phyloP scores from a whole-genome alignment of 2,113 vertebrate species.

The Dendropsophus ebraccatus region DNA sequence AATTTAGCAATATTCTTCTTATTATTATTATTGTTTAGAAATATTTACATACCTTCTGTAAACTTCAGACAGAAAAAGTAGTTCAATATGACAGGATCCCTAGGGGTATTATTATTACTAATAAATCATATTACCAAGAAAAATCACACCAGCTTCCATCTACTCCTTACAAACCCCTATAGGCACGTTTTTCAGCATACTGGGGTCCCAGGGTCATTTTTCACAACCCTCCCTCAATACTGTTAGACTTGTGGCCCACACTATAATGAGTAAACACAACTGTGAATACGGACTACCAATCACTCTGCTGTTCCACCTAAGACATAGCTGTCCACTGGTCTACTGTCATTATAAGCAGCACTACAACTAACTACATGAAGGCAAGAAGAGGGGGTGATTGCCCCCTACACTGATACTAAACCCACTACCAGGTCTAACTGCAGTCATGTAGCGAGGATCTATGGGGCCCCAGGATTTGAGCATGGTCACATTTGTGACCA shows the following conservation, averaged over 20 bases:
- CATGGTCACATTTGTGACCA: no score
- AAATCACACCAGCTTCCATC: not conserved
- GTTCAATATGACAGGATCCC: not conserved
- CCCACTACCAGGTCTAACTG: no score
- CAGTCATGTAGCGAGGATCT: no score
- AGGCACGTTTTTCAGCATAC: not conserved
- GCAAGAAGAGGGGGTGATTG: no score
- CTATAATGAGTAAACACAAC: not conserved
- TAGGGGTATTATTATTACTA: not conserved
- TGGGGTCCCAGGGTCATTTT: not conserved
- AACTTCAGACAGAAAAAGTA: no score
- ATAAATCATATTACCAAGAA: not conserved
- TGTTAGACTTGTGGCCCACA: not conserved
- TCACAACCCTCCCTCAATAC: not conserved
- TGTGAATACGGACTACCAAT: not conserved
- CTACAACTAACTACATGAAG: no score
- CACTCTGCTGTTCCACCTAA: not conserved
- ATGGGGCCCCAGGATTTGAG: no score
- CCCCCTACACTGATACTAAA: no score
- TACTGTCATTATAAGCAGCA: not conserved
- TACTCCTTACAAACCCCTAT: not conserved
- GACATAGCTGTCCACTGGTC: not conserved
- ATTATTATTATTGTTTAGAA: no score
- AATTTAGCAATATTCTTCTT: not conserved
- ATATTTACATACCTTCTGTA: no score